Conservation (phyloP, 1,140 invertebrate genomes). For the Bradynema listronoti region DNA sequence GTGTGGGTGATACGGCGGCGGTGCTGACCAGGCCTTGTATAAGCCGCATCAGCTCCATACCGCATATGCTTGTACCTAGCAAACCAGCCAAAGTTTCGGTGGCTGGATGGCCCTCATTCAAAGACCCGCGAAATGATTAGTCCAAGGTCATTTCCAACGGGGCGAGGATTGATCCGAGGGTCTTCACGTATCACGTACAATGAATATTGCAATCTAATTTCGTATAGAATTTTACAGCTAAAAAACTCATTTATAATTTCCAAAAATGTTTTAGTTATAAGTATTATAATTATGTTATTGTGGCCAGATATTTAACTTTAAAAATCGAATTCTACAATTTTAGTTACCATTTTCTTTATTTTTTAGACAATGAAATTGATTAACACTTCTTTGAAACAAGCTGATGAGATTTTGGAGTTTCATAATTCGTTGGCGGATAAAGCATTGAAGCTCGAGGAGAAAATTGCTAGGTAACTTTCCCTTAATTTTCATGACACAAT, state of each 20-base stretch:
- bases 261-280: slow-evolving; percentile 3
- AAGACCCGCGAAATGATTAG: too few species aligned
- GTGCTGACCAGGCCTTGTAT: too few species aligned
- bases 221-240: neutral
- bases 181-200: too few species aligned
- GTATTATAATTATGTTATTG: neutral
- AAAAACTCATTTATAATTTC: slow-evolving; percentile 16
- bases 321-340: neutral
- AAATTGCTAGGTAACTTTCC: slow-evolving; percentile 19
- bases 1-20: too few species aligned
- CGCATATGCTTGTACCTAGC: too few species aligned
- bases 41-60: too few species aligned
- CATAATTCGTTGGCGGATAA: slow-evolving; percentile 65
- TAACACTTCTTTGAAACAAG: slow-evolving; percentile 58
- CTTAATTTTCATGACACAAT: too few species aligned
- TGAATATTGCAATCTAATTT: neutral
- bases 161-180: too few species aligned
- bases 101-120: too few species aligned
- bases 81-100: too few species aligned
- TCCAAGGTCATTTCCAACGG: too few species aligned
- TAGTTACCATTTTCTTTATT: slow-evolving; percentile 5
- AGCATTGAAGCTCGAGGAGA: slow-evolving; percentile 67
- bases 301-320: neutral
- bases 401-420: slow-evolving; percentile 64
- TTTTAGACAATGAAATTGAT: slow-evolving; percentile 42